Conservation (phyloP, 2,797 vertebrate genomes). For the Phyllotis vaccarum region DNA sequence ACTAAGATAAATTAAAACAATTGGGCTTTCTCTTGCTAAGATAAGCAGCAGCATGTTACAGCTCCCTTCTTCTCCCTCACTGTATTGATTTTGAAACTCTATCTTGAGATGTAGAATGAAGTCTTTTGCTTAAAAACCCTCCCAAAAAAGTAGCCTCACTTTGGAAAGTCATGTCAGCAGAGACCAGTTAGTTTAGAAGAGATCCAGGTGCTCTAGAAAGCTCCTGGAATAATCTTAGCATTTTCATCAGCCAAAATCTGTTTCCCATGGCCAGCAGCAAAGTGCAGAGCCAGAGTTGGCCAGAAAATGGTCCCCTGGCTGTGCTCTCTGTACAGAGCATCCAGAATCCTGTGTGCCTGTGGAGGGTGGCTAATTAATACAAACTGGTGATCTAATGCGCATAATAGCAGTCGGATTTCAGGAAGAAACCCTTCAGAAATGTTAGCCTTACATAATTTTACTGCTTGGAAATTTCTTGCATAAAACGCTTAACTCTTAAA, state of each 20-base stretch:
- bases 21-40: neutral
- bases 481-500: neutral
- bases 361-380: neutral
- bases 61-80: neutral
- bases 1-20: neutral
- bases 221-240: conserved; percentile 52
- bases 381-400: neutral
- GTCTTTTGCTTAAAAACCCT: conserved; percentile 3
- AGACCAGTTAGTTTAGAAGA: conserved; percentile 15
- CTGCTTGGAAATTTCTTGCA: conserved; percentile 2
- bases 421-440: conserved; percentile 10
- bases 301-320: conserved; percentile 15
- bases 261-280: conserved; percentile 42
- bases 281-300: neutral
- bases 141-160: neutral
- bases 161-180: conserved; percentile 35
- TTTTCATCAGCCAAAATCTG: conserved; percentile 50
- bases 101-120: neutral
- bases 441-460: neutral
- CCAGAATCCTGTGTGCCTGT: neutral
- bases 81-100: conserved; percentile 21
- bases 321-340: neutral
- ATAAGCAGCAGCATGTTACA: neutral
- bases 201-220: conserved; percentile 47
- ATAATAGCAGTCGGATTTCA: conserved; percentile 8